These are phyloP conservation scores for Spizaetus ornatus DNA, from an alignment of 2,113 vertebrate genomes.

Conservation along the genomic window DNA sequence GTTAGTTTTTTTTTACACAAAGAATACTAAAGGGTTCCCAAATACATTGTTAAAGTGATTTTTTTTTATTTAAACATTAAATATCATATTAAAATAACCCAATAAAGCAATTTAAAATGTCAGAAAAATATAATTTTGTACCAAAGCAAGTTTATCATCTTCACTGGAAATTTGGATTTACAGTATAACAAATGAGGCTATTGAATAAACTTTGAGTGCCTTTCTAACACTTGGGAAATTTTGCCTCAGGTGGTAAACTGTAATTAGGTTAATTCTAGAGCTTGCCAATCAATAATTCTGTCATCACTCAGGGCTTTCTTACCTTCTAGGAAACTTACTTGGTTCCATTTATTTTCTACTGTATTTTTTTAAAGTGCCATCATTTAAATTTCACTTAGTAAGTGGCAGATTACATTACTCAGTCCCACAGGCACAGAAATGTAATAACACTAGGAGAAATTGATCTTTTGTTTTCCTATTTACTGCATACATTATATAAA, in stretches of 20 bases:
- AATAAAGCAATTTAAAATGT: conserved; percentile 51
- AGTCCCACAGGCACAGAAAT: conserved; percentile 74
- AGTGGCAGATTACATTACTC: conserved; percentile 78
- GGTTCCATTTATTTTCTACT: conserved; percentile 65
- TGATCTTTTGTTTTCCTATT: conserved; percentile 73
- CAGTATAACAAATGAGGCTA: conserved; percentile 44
- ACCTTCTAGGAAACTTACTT: conserved; percentile 67
- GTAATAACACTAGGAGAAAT: conserved; percentile 72
- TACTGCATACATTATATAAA: conserved; percentile 78
- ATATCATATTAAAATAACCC: conserved; percentile 40
- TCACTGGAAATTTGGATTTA: conserved; percentile 63
- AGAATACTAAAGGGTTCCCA: not conserved
- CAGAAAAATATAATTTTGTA: conserved; percentile 60
- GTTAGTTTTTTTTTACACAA: not conserved
- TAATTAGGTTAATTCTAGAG: conserved; percentile 68
- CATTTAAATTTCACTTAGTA: conserved; percentile 81
- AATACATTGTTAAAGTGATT: conserved; percentile 48
- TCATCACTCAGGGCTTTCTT: conserved; percentile 78
- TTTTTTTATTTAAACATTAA: conserved; percentile 59
- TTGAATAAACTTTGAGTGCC: conserved; percentile 74
- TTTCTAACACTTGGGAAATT: conserved; percentile 71
- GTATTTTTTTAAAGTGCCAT: conserved; percentile 73
- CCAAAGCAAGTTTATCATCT: conserved; percentile 68
- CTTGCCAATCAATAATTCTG: conserved; percentile 70
- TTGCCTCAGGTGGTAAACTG: conserved; percentile 70